A percentile compares a stretch with the other conserved stretches of the same genome.
These are phyloP conservation scores for Bicyclus anynana DNA, from an alignment of 1,140 invertebrate genomes.

Conservation along the genomic window DNA sequence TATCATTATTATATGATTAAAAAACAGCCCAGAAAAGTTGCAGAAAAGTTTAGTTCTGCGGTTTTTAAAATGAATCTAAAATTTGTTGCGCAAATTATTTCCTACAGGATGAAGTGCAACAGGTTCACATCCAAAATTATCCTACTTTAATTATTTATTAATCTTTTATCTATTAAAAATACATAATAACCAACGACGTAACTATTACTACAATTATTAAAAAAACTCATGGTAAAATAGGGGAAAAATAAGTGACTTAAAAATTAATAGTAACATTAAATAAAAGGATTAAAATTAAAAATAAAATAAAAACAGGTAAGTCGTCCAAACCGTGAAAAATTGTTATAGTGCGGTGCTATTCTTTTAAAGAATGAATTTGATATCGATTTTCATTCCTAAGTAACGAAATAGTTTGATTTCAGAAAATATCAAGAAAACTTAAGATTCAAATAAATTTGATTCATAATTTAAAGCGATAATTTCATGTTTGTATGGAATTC, in stretches of 20 bases:
- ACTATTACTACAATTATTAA: conserved; percentile 35
- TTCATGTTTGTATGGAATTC: no score
- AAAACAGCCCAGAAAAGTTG: not conserved
- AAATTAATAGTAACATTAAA: conserved; percentile 73
- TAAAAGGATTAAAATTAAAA: conserved; percentile 57
- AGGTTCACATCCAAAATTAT: conserved; percentile 37
- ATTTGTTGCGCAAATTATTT: conserved; percentile 16
- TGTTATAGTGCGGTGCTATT: not conserved
- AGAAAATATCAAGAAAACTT: no score
- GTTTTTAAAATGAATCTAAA: not conserved
- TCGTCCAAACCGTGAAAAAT: not conserved
- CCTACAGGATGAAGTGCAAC: conserved; percentile 28
- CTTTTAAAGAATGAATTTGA: no score
- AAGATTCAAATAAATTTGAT: no score
- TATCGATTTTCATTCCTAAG: no score
- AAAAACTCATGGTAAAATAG: conserved; percentile 63
- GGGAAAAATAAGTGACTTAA: conserved; percentile 51
- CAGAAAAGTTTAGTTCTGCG: not conserved
- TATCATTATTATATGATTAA: not conserved
- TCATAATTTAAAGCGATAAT: no score
- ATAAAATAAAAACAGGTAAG: conserved; percentile 35
- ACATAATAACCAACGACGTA: conserved; percentile 61
- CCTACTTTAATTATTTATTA: conserved; percentile 40
- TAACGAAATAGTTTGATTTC: no score
- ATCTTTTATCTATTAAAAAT: conserved; percentile 43